These are phyloP conservation scores for Limnephilus auricula DNA, from an alignment of 2,888 invertebrate species.

Conservation along the genomic window DNA sequence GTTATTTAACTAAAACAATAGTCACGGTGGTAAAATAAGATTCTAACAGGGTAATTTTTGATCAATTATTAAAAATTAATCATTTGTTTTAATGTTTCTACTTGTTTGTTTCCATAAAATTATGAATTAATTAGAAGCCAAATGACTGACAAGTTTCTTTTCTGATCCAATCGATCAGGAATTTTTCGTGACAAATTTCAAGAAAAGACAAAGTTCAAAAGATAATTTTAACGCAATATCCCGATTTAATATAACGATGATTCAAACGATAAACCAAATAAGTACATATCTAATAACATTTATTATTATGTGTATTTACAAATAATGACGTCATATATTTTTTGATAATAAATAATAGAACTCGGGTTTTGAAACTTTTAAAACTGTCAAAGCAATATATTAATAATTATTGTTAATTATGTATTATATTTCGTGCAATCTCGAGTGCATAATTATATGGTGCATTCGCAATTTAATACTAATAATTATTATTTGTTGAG, in stretches of 20 bases:
- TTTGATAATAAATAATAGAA: not conserved
- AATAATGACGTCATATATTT: not conserved
- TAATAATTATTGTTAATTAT: not conserved
- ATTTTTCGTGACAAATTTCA: not conserved
- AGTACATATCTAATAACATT: not conserved
- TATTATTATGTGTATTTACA: not conserved
- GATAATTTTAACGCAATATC: not conserved
- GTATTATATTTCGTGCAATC: not conserved
- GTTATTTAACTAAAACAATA: not conserved
- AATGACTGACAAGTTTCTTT: not conserved
- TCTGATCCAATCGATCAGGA: not conserved
- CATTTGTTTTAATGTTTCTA: not conserved
- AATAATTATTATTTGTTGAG: not conserved
- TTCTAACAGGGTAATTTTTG: not conserved
- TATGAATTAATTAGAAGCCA: not conserved
- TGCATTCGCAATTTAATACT: not conserved
- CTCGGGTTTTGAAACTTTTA: not conserved
- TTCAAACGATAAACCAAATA: not conserved
- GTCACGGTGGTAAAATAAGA: not conserved
- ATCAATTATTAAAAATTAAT: not conserved
- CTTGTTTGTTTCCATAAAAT: not conserved
- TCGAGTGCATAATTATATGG: not conserved
- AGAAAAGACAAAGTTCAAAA: not conserved
- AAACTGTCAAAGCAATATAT: not conserved
- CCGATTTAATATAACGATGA: not conserved